A percentile compares a stretch with the other conserved stretches of the same genome.
Conservation (phyloP, 2,113 vertebrate genomes). For the Glaucomys volans region DNA sequence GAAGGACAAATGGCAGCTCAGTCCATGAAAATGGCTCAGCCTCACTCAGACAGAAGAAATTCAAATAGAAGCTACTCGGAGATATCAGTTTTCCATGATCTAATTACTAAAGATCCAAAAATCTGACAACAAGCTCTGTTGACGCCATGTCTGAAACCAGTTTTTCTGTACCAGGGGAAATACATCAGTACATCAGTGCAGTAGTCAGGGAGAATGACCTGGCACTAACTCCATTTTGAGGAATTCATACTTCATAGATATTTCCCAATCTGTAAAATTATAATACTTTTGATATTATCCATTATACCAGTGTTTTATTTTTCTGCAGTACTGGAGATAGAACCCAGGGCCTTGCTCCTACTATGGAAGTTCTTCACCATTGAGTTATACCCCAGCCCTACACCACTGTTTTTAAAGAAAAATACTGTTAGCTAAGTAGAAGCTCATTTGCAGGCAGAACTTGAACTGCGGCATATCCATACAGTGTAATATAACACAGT, state of each 20-base stretch:
- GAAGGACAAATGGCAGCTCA: not conserved
- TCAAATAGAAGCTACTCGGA: not conserved
- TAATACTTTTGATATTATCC: not conserved
- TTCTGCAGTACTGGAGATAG: not conserved
- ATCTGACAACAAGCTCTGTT: not conserved
- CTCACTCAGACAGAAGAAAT: not conserved
- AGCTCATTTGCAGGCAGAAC: not conserved
- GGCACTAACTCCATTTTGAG: not conserved
- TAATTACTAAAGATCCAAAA: constrained; percentile 46
- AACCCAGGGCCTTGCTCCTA: not conserved
- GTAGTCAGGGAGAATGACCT: not conserved
- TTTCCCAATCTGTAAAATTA: constrained; percentile 13
- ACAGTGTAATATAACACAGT: not conserved
- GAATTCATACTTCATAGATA: not conserved
- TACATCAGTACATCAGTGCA: not conserved
- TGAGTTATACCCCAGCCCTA: not conserved
- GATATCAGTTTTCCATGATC: not conserved
- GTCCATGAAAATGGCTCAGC: not conserved
- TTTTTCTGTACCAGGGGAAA: not conserved
- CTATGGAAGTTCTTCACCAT: not conserved
- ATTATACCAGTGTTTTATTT: not conserved
- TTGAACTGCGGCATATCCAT: not conserved
- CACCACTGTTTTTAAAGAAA: not conserved
- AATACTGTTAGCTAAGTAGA: constrained; percentile 23
- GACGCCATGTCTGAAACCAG: not conserved